phyloP scores from a whole-genome alignment of 2,113 vertebrate species.

The Callospermophilus lateralis region DNA sequence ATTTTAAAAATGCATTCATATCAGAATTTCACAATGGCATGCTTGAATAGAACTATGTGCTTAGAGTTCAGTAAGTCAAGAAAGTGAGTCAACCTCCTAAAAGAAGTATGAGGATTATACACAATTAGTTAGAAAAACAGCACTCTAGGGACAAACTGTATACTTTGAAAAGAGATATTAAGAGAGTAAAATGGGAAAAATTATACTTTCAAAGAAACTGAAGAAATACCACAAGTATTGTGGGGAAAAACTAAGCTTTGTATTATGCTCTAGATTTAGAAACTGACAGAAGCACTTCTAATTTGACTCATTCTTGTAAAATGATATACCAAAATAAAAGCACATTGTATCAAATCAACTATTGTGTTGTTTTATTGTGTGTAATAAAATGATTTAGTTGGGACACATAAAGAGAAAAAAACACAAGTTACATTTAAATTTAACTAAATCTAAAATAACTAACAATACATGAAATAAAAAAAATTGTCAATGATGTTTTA shows the following conservation, averaged over 20 bases:
- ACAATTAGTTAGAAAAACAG: background rate
- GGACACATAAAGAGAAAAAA: background rate
- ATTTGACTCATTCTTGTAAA: background rate
- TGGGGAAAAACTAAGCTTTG: background rate
- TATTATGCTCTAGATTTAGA: background rate
- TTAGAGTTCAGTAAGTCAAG: background rate
- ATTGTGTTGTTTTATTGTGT: background rate
- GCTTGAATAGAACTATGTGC: accelerated
- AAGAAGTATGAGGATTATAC: background rate
- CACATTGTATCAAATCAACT: background rate
- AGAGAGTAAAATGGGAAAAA: too few species aligned
- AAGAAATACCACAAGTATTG: background rate
- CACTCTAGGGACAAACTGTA: background rate
- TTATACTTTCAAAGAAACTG: background rate
- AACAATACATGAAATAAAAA: background rate
- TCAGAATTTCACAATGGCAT: background rate
- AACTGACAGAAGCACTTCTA: background rate
- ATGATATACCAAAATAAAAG: background rate
- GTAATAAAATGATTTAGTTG: background rate
- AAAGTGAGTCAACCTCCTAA: background rate
- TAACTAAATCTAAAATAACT: background rate
- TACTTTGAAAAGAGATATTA: background rate
- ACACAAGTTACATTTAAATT: background rate
- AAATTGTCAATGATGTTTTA: background rate
- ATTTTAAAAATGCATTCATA: background rate